Evolutionary conservation across 2,888 invertebrate species (phyloP), one percentile per base, ranked within the genome.

Genomic region (Leucania comma): DNA sequence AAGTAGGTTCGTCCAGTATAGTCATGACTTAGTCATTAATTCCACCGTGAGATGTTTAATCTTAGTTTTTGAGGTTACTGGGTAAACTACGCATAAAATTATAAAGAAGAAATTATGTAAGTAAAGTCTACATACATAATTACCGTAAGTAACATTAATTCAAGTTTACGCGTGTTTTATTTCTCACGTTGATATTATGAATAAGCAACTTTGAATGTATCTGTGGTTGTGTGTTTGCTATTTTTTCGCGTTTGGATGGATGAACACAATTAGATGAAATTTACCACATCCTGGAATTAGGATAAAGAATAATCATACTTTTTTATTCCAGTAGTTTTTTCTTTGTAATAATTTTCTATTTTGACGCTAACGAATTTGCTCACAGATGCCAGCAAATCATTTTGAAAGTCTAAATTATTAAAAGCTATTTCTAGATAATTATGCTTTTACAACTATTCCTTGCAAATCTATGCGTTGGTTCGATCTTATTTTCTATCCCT

Each of bases 21-120:
- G 53, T 38, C 62, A 80, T 74, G 69, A 57, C 57, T 62, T 12
- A 14, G 46, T 75, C 68, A 68, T 77, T 50, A 62, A 48, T 58
- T 73, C 66, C 51, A 35, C 22, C 42, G 17, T 50, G 46, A 77
- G 35, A 56, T 72, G 50, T n/a, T 57, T 72, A 65, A 60, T 72
- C 78, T n/a, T 57, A 12, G 20, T 64, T 72, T 56, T 53, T 71
- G 48, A 51, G 59, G 72, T 64, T 26, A 78, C 12, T 64, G 32
- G 64, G 53, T 48, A 17, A 53, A 48, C 22, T 20, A 48, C 32
- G 22, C 3, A 22, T 38, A 58, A 62, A 20, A 51, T 29, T 12
- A 5, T 32, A 10, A 50, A 22, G 22, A 10, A 12, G 17, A n/a
- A 59, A 32, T 70, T 20, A n/a, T 20, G 0, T 35, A 24, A 38